Conservation (phyloP, 2,888 invertebrate genomes). For the Ommatoiulus sabulosus region DNA sequence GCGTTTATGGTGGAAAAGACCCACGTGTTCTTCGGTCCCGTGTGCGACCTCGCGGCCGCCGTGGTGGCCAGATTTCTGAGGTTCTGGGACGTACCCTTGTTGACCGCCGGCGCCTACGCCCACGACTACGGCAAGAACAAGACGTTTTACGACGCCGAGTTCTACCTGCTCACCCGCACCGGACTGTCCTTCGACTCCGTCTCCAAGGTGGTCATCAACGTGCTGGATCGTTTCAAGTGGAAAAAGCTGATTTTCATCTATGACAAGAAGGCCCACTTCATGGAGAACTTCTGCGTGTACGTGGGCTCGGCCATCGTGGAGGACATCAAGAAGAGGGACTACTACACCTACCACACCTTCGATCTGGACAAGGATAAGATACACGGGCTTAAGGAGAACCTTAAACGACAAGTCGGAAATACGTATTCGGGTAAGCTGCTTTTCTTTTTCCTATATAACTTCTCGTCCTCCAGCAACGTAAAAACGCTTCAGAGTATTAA, state of each 20-base stretch:
- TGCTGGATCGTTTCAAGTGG: conserved; percentile 74
- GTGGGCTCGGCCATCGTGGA: conserved; percentile 81
- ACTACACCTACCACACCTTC: conserved; percentile 72
- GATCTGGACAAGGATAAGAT: conserved; percentile 74
- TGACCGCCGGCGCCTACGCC: conserved; percentile 85
- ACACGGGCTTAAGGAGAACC: conserved; percentile 75
- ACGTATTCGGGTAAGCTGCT: conserved; percentile 78
- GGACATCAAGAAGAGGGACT: conserved; percentile 68
- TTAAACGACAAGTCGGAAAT: conserved; percentile 70
- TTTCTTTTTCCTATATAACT: background rate
- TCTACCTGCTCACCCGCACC: conserved; percentile 81
- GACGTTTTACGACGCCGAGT: conserved; percentile 78
- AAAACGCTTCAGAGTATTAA: background rate
- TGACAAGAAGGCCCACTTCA: conserved; percentile 78
- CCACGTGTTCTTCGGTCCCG: conserved; percentile 61
- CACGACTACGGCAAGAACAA: conserved; percentile 82
- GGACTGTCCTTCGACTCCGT: conserved; percentile 70
- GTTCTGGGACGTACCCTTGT: conserved; percentile 77
- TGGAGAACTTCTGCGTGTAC: conserved; percentile 79
- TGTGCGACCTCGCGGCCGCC: conserved; percentile 69
- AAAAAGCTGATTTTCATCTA: conserved; percentile 79
- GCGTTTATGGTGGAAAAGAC: conserved; percentile 57
- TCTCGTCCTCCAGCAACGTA: background rate
- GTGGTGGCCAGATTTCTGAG: conserved; percentile 83
- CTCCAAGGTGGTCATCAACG: conserved; percentile 55